Evolutionary conservation across 1,140 invertebrate genomes (phyloP).

Genomic region (Radopholus similis): DNA sequence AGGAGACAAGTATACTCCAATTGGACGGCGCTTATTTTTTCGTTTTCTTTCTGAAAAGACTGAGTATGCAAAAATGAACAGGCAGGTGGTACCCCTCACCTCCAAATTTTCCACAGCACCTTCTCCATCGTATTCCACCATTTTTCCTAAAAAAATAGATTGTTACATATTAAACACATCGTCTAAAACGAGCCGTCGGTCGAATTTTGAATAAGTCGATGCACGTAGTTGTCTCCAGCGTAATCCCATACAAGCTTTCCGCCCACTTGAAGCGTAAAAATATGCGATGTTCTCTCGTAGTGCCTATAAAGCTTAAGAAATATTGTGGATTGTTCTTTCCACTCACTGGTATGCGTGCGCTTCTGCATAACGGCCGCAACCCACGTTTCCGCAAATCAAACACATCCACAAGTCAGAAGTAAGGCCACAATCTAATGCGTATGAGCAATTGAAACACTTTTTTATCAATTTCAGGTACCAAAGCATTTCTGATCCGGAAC

Average conservation of each 20-base stretch:
- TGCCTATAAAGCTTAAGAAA: conserved; percentile 68
- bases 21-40: conserved; percentile 86
- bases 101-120: conserved; percentile 14
- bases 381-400: conserved; percentile 94
- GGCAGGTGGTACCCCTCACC: neutral
- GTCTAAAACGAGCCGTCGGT: conserved; percentile 9
- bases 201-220: conserved; percentile 46
- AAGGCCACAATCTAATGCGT: conserved; percentile 70
- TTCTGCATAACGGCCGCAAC: conserved; percentile 79
- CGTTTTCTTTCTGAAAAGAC: conserved; percentile 66
- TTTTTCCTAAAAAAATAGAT: conserved; percentile 82
- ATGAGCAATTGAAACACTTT: neutral
- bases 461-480: neutral
- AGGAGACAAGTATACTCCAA: conserved; percentile 88
- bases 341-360: conserved; percentile 70
- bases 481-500: conserved; percentile 72
- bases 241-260: conserved; percentile 98
- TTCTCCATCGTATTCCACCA: conserved; percentile 70
- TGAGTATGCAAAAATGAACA: neutral
- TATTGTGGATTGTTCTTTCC: neutral
- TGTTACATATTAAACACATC: conserved; percentile 7
- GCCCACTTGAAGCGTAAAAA: conserved; percentile 89
- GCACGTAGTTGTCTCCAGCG: conserved; percentile 68
- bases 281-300: conserved; percentile 89
- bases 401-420: conserved; percentile 91